Evolutionary conservation across 2,113 vertebrate genomes (phyloP).

Genomic region (Rana temporaria): DNA sequence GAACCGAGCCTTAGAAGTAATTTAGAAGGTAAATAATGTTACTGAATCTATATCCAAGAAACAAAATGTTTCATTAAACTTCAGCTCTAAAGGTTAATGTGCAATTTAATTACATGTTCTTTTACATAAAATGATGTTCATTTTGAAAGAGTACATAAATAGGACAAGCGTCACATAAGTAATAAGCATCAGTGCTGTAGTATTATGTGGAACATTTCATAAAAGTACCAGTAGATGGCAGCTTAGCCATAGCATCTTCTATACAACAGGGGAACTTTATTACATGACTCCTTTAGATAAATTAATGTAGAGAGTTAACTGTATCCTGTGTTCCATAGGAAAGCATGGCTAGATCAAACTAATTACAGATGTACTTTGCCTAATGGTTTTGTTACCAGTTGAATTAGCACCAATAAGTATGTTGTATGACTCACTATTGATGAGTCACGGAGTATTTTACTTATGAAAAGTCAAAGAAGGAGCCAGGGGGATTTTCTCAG

Average conservation of each 20-base stretch:
- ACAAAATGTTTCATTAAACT: no score
- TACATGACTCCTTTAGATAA: background rate
- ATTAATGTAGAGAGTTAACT: background rate
- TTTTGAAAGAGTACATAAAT: background rate
- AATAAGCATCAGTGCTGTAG: background rate
- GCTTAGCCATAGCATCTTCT: background rate
- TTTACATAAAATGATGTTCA: background rate
- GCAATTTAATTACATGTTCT: background rate
- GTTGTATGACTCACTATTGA: background rate
- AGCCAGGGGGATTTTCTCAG: conserved; percentile 1
- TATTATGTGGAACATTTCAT: background rate
- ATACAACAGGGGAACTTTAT: background rate
- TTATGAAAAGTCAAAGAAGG: background rate
- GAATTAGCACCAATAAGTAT: conserved; percentile 11
- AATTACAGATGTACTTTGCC: background rate
- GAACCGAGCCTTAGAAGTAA: no score
- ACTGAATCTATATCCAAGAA: no score
- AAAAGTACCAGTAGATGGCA: background rate
- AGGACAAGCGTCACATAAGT: background rate
- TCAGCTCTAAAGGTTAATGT: no score
- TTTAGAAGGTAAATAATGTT: no score
- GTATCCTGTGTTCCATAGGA: background rate
- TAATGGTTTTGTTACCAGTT: background rate
- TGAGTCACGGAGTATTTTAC: background rate
- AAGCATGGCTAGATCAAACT: background rate